Conservation (phyloP, 1,140 invertebrate genomes). For the Contarinia nasturtii region DNA sequence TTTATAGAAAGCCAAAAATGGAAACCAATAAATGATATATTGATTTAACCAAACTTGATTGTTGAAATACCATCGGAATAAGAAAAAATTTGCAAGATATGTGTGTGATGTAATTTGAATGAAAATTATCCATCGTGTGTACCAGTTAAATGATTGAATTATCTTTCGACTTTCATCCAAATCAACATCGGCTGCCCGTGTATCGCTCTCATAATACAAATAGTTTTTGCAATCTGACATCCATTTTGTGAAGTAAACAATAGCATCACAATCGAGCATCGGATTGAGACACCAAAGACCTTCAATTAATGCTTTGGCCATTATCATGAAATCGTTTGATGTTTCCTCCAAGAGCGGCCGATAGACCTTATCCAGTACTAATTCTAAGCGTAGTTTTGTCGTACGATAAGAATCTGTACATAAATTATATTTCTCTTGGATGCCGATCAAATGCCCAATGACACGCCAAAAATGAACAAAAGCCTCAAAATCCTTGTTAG, state of each 20-base stretch:
- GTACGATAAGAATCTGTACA: slow-evolving; percentile 16
- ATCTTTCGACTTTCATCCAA: neutral
- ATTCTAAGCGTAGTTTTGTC: slow-evolving; percentile 13
- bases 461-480: slow-evolving; percentile 70
- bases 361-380: slow-evolving; percentile 16
- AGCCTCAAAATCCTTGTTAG: slow-evolving; percentile 43
- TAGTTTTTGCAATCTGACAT: slow-evolving; percentile 17
- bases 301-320: slow-evolving; percentile 14
- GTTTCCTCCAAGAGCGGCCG: slow-evolving; percentile 9
- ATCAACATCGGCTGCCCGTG: neutral
- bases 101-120: slow-evolving; percentile 16
- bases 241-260: slow-evolving; percentile 18
- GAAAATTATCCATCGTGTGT: slow-evolving; percentile 14
- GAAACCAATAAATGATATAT: slow-evolving; percentile 17
- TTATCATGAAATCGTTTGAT: slow-evolving; percentile 12
- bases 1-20: slow-evolving; percentile 18
- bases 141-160: slow-evolving; percentile 9
- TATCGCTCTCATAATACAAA: slow-evolving; percentile 15
- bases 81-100: slow-evolving; percentile 4
- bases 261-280: slow-evolving; percentile 12
- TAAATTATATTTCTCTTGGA: slow-evolving; percentile 40
- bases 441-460: slow-evolving; percentile 59
- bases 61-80: slow-evolving; percentile 20
- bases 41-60: slow-evolving; percentile 14
- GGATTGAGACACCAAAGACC: slow-evolving; percentile 20